Evolutionary conservation across 2,888 invertebrate species (phyloP), one percentile per base, ranked within the genome.

Genomic region (Thereva nobilitata): DNA sequence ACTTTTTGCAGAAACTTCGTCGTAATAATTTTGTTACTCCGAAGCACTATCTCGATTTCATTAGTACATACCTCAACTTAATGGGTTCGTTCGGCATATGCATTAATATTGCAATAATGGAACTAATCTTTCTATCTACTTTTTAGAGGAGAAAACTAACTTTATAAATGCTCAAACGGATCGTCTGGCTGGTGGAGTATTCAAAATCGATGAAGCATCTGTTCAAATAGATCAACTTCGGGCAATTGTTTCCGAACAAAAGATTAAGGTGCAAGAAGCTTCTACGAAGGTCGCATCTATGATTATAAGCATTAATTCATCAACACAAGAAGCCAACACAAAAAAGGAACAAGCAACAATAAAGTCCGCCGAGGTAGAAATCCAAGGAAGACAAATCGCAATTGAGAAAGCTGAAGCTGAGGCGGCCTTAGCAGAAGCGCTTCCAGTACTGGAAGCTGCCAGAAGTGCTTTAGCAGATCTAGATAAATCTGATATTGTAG

Each of bases 401-500:
- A 86, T 86, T 9, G 95, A 96, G 78, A 92, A 94, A 78, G 85
- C 85, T 0, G 95, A 95, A 53, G 95, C 95, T 0, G 92, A 92
- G 76, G 88, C 86, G 71, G 90, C 87, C 0, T 80, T 96, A 56
- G 87, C 87, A 0, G 91, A 89, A 47, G 95, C 95, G 0, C 79
- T 95, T 76, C 95, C 95, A 0, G 93, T 90, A 0, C 81, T 96
- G 1, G 92, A 93, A 75, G 87, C 87, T 7, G 95, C 95, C 0
- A 84, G 91, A 67, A 75, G 87, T 9, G 95, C 95, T 0, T 83
- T 96, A 0, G 85, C 89, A 0, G 92, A 93, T 72, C 82, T 96
- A 52, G 93, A 95, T 59, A 95, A 95, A 80, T 86, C 89, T 1
- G 95, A 95, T 75, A 95, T 96, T 72, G 94, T 94, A 34, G 95